phyloP scores from a whole-genome alignment of 2,113 vertebrate species.

The Paramormyrops kingsleyae region DNA sequence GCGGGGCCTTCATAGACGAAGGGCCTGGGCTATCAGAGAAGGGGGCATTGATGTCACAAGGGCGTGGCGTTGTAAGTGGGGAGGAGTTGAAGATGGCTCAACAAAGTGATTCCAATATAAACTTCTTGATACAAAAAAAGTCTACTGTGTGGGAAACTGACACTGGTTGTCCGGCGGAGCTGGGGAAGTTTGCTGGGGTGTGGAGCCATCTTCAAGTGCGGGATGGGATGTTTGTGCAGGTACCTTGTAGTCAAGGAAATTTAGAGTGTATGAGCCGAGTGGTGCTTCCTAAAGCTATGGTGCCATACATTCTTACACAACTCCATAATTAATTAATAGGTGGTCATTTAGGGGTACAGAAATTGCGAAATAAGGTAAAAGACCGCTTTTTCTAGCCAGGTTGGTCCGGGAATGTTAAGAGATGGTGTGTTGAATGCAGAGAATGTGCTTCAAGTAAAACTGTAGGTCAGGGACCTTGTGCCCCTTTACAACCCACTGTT shows the following conservation, averaged over 20 bases:
- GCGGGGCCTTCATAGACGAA: too few species aligned
- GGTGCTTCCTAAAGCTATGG: not conserved
- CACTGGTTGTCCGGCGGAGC: not conserved
- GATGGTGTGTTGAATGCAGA: not conserved
- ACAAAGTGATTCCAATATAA: not conserved
- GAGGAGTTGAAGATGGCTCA: not conserved
- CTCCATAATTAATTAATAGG: not conserved
- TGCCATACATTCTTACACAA: not conserved
- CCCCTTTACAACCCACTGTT: not conserved
- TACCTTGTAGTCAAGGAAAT: not conserved
- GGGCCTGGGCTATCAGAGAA: not conserved
- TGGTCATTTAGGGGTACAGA: constrained; percentile 16
- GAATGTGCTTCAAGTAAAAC: constrained; percentile 15
- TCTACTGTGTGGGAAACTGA: not conserved
- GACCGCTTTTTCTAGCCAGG: constrained; percentile 17
- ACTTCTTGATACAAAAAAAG: not conserved
- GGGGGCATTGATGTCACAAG: not conserved
- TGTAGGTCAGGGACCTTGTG: not conserved
- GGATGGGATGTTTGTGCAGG: too few species aligned
- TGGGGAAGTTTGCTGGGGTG: not conserved
- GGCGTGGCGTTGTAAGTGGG: not conserved
- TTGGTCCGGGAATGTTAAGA: constrained; percentile 17
- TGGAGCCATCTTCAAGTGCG: not conserved
- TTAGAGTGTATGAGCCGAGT: not conserved
- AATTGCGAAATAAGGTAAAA: constrained; percentile 10